Evolutionary conservation across 1,140 invertebrate genomes (phyloP).

Genomic region (Kradibia gibbosae): DNA sequence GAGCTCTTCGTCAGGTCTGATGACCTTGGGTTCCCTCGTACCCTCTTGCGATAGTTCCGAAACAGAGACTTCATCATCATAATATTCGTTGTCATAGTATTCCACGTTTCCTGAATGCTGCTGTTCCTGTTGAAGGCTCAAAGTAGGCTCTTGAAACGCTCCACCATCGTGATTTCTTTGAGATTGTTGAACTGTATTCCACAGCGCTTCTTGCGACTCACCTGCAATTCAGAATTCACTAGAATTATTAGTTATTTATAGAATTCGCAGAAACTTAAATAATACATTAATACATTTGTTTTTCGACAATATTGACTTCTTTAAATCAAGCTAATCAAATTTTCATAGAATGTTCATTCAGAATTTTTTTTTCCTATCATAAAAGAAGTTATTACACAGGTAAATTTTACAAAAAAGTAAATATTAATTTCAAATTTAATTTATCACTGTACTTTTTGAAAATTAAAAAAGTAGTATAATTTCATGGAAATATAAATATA

Average conservation of each 20-base stretch:
- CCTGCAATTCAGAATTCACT: slow-evolving; percentile 8
- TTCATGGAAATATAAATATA: too few relatives aligned
- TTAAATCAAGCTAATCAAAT: too few relatives aligned
- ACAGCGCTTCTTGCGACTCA: background rate
- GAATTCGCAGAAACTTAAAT: background rate
- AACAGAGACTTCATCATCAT: slow-evolving; percentile 22
- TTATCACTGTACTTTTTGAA: too few relatives aligned
- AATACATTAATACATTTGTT: background rate
- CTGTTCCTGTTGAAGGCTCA: background rate
- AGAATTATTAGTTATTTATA: background rate
- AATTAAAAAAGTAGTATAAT: too few relatives aligned
- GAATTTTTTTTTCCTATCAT: too few relatives aligned
- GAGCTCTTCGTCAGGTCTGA: background rate
- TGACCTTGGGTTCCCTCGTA: background rate
- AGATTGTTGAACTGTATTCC: slow-evolving; percentile 14
- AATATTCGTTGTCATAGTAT: slow-evolving; percentile 47
- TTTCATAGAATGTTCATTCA: too few relatives aligned
- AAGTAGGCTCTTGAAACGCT: background rate
- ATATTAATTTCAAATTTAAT: too few relatives aligned
- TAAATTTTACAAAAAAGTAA: too few relatives aligned
- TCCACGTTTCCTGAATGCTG: slow-evolving; percentile 27
- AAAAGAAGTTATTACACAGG: too few relatives aligned
- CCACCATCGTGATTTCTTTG: background rate
- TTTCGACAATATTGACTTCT: too few relatives aligned
- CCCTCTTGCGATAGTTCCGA: background rate